Evolutionary conservation across 2,797 vertebrate species (phyloP), one percentile per base, ranked within the genome.

Genomic region (Chrosomus eos): DNA sequence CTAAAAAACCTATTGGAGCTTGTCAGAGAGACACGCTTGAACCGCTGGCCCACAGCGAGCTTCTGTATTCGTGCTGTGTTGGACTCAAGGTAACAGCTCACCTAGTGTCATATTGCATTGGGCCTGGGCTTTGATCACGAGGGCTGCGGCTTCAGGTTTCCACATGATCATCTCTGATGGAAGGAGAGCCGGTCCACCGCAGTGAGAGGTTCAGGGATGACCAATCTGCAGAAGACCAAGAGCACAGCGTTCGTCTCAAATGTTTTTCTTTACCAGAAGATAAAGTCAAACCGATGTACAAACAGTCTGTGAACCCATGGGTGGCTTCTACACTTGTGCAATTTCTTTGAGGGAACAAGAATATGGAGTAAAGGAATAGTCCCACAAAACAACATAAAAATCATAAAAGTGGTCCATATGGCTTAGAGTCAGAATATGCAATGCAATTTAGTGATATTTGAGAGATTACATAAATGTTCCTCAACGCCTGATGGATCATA

Each of bases 121-220:
- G 89, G 88, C 90, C 85, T 80, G 84, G 81, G 89, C 92, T 94
- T 94, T 93, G 93, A 94, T 95, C 91, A 90, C 88, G 83, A 84
- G 86, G 82, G 88, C 88, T 87, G 85, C 88, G 84, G 90, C 26
- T 81, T 18, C 38, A 77, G 45, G 51, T 58, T 81, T 84, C 77
- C 75, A 38, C 53, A 84, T 33, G 66, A 81, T 48, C 79, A 60
- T 76, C 70, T 80, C 51, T 62, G 82, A 76, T 40, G 5, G 89
- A 90, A 89, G 88, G n/a, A 51, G 86, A 87, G 87, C 90, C 83
- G 86, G 74, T 88, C 89, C 83, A 40, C 75, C 87, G 85, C 91
- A 92, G 90, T 72, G 38, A 90, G 90, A 77, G 88, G 86, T 7
- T 64, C 84, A 80, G 67, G 40, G 70, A 62, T 60, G 38, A 80